Conservation (phyloP, 1,140 invertebrate species). For the Leguminivora glycinivorella region DNA sequence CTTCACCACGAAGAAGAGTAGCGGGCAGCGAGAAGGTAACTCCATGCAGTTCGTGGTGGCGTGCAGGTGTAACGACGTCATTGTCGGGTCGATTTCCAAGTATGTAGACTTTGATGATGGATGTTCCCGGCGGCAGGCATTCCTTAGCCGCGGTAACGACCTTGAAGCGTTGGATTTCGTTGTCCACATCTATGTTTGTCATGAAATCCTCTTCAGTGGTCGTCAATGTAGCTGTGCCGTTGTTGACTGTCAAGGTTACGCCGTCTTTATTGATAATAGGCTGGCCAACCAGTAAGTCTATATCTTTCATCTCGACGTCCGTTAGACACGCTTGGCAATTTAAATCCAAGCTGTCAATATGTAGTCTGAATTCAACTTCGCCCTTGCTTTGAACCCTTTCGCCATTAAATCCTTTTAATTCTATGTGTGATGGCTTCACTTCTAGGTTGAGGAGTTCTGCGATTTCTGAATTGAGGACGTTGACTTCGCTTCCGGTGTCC, state of each 20-base stretch:
- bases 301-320: constrained; percentile 26
- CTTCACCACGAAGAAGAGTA: neutral
- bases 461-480: constrained; percentile 28
- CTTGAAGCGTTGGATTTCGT: neutral
- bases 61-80: neutral
- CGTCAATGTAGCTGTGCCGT: neutral
- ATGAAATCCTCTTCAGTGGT: neutral
- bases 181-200: neutral
- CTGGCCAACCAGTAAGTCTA: neutral
- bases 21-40: neutral
- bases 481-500: constrained; percentile 36
- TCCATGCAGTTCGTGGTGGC: neutral
- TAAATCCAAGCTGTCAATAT: constrained; percentile 27
- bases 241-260: neutral
- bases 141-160: neutral
- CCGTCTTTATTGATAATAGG: neutral
- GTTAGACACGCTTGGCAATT: constrained; percentile 21
- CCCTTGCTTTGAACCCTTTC: constrained; percentile 8
- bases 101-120: constrained; percentile 6
- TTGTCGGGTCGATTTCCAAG: neutral
- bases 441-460: neutral
- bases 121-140: neutral
- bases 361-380: constrained; percentile 8
- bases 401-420: constrained; percentile 33
- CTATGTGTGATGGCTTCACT: constrained; percentile 5